A percentile compares a stretch with the other conserved stretches of the same genome.
These are phyloP conservation scores for Hyperopisus bebe DNA, from an alignment of 2,113 vertebrate genomes.

Conservation along the genomic window DNA sequence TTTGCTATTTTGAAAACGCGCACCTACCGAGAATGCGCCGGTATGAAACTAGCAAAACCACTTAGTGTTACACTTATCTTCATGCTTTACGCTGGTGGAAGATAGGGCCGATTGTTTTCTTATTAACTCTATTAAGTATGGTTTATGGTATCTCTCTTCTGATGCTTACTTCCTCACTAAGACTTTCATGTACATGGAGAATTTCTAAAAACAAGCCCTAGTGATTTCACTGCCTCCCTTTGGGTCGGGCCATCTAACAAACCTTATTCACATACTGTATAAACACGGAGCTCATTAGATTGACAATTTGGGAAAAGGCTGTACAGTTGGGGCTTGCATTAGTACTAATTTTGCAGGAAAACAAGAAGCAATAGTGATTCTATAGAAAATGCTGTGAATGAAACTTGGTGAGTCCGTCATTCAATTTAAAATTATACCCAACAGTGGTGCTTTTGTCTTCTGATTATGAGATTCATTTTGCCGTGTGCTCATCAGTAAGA, in stretches of 20 bases:
- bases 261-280: constrained; percentile 29
- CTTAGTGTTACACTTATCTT: neutral
- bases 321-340: constrained; percentile 36
- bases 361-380: constrained; percentile 39
- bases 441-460: constrained; percentile 26
- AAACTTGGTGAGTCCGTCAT: constrained; percentile 20
- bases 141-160: neutral
- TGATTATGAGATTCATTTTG: constrained; percentile 28
- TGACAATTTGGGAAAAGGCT: constrained; percentile 25
- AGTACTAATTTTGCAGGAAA: constrained; percentile 7
- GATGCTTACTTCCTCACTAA: neutral
- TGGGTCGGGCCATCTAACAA: constrained; percentile 21
- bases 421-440: constrained; percentile 36
- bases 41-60: too few species aligned
- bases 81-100: neutral
- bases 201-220: neutral
- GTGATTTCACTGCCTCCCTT: neutral
- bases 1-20: too few species aligned
- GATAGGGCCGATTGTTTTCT: neutral
- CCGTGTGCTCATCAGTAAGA: constrained; percentile 29
- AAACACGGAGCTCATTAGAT: constrained; percentile 25
- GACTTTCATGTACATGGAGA: neutral
- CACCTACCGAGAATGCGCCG: neutral
- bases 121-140: neutral
- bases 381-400: constrained; percentile 25